Percentiles rank a stretch among this genome's conserved stretches.
Evolutionary conservation across 2,113 vertebrate genomes (phyloP).

Genomic region (Gallinago jamesoni): DNA sequence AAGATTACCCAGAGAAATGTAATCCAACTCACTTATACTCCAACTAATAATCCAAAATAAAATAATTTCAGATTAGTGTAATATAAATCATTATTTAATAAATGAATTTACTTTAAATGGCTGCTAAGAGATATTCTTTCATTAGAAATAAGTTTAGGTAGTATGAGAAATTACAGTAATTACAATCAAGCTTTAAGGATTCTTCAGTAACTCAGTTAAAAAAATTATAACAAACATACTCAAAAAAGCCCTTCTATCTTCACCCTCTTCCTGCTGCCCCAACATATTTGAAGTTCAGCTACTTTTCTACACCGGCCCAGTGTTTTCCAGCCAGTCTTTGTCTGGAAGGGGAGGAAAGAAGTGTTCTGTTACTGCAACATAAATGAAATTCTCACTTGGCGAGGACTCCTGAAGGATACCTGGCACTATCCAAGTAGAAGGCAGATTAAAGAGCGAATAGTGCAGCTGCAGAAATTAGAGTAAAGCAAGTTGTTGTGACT

Average conservation of each 20-base stretch:
- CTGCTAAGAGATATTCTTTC: constrained; percentile 5
- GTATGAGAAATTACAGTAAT: constrained; percentile 37
- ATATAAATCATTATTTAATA: not conserved
- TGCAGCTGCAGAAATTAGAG: not conserved
- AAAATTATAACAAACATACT: not conserved
- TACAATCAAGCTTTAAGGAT: constrained; percentile 1
- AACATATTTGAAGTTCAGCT: not conserved
- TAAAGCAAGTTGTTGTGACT: not conserved
- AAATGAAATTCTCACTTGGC: not conserved
- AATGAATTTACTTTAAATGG: constrained; percentile 33
- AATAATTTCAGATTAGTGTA: not conserved
- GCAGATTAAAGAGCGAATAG: not conserved
- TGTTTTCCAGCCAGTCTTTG: not conserved
- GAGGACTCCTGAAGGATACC: not conserved
- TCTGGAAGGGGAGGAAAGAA: not conserved
- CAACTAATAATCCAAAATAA: constrained; percentile 24
- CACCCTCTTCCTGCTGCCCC: not conserved
- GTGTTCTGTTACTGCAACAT: not conserved
- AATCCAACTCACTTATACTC: not conserved
- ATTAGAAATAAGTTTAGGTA: constrained; percentile 45
- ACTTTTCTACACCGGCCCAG: not conserved
- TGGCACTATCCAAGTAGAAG: not conserved
- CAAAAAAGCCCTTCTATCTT: not conserved
- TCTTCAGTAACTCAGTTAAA: not conserved
- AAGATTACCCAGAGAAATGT: constrained; percentile 9